Evolutionary conservation across 2,797 vertebrate genomes (phyloP), one percentile per base, ranked within the genome.

Genomic region (Emydoidea blandingii): DNA sequence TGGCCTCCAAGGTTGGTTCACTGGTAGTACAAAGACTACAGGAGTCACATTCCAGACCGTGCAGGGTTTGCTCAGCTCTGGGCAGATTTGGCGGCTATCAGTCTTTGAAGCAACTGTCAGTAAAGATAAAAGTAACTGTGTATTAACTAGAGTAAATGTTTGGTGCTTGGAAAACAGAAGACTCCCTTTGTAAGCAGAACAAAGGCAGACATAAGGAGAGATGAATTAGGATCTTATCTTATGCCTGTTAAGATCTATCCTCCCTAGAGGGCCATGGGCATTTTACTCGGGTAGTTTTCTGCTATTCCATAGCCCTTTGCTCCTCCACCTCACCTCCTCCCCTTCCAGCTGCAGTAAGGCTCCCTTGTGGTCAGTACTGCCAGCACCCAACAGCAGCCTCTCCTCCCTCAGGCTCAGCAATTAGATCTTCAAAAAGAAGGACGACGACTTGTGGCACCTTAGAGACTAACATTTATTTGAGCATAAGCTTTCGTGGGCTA

Each of bases 151-250:
- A 87, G n/a, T 0, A 68, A 76, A 37, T 0, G 5, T 74, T 56
- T 27, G 25, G 65, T 0, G 3, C 52, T 49, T 50, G 84, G 74
- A 79, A 84, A 83, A 79, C 0, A 14, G 91, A 89, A 93, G 91
- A 21, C 85, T 92, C 92, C 91, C 92, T 85, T 80, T 31, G 85
- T 29, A 85, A 91, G 92, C 68, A 93, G 91, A 94, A 94, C 94
- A 96, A 93, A 94, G 89, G 91, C 87, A 72, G 53, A 93, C 92
- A 94, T 90, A 95, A 89, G 90, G 85, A 78, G 53, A 8, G 56
- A 65, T 14, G 79, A 86, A 79, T 86, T 15, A 49, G 87, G 95
- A 92, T 93, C 54, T 84, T 85, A 95, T 80, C 93, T 72, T 57
- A 41, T 62, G 88, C 0, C 9, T 56, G 34, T 82, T 21, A 37